These are phyloP conservation scores for Sitobion miscanthi DNA, from an alignment of 1,140 invertebrate species.

Conservation along the genomic window DNA sequence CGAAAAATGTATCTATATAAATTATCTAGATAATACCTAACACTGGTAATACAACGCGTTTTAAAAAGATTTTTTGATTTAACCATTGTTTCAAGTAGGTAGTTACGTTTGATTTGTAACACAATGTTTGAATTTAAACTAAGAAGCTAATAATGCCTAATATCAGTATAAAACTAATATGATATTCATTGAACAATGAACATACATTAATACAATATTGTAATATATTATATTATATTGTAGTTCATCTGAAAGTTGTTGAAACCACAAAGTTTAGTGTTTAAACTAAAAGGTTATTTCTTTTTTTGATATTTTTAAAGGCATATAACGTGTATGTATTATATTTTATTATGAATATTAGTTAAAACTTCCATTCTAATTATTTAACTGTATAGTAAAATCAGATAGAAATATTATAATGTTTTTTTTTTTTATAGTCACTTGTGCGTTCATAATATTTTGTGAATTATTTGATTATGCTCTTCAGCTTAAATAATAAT, in stretches of 20 bases:
- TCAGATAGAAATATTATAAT: too few relatives aligned
- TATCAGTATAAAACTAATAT: not conserved
- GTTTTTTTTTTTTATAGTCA: not conserved
- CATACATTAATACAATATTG: not conserved
- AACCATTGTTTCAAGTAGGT: not conserved
- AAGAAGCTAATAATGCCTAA: not conserved
- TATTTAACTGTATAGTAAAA: not conserved
- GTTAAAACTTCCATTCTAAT: not conserved
- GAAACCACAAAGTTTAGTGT: not conserved
- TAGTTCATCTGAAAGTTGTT: not conserved
- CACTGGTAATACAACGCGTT: not conserved
- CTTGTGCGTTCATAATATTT: not conserved
- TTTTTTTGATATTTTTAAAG: not conserved
- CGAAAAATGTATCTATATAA: too few relatives aligned
- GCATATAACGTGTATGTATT: not conserved
- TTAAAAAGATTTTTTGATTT: not conserved
- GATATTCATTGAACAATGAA: not conserved
- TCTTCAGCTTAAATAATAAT: not conserved
- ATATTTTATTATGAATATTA: not conserved
- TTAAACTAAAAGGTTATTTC: not conserved
- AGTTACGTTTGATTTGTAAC: not conserved
- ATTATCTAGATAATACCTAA: too few relatives aligned
- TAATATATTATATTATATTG: not conserved
- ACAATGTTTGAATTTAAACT: not conserved
- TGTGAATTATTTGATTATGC: not conserved